Conservation (phyloP, 2,797 vertebrate genomes). For the Fratercula arctica region DNA sequence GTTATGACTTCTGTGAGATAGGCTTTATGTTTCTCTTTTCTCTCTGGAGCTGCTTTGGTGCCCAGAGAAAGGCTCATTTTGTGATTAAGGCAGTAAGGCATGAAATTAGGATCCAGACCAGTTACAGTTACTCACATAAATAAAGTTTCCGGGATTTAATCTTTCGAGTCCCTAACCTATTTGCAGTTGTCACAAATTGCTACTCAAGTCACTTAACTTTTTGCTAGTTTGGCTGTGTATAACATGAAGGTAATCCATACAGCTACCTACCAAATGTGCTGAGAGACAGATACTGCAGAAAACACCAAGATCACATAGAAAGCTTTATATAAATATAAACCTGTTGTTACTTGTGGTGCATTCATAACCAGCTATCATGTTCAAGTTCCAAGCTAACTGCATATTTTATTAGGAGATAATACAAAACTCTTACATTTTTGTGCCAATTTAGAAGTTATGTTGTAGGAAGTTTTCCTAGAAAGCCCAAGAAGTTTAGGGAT, state of each 20-base stretch:
- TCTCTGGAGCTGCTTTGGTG: background rate
- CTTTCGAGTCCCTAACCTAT: background rate
- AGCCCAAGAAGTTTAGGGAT: background rate
- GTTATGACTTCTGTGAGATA: background rate
- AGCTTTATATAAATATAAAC: background rate
- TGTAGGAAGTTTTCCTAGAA: constrained; percentile 1
- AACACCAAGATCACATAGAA: background rate
- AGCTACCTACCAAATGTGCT: background rate
- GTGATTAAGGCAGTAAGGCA: constrained; percentile 10
- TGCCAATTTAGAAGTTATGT: background rate
- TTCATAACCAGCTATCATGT: background rate
- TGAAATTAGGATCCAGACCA: constrained; percentile 13
- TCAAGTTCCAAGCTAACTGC: background rate
- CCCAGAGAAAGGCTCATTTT: constrained; percentile 1
- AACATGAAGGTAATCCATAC: background rate
- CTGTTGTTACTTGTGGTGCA: background rate
- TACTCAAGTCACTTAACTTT: background rate
- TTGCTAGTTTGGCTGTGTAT: background rate
- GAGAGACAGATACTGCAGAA: background rate
- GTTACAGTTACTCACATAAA: constrained; percentile 5
- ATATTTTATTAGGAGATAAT: background rate
- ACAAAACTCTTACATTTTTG: background rate
- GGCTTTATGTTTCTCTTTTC: background rate
- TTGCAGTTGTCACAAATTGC: background rate
- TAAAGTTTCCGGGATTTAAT: background rate